phyloP scores from a whole-genome alignment of 1,140 invertebrate species.

The Agrilus planipennis region DNA sequence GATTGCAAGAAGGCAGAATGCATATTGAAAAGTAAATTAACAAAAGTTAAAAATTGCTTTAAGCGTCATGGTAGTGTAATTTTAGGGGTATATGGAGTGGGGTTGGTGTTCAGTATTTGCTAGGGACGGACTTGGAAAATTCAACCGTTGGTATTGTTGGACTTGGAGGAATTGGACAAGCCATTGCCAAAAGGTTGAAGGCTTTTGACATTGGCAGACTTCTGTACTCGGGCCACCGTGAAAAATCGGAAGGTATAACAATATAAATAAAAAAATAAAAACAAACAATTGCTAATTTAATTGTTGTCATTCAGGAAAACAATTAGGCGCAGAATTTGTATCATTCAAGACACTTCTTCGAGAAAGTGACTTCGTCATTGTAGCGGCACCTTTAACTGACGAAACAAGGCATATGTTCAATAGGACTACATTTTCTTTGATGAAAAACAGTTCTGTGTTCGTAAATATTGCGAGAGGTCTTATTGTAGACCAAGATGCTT shows the following conservation, averaged over 20 bases:
- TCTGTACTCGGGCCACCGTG: constrained; percentile 54
- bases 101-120: no score
- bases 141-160: constrained; percentile 74
- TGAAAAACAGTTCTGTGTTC: constrained; percentile 78
- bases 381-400: constrained; percentile 55
- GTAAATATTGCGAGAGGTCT: constrained; percentile 73
- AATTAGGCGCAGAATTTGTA: constrained; percentile 54
- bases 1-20: constrained; percentile 56
- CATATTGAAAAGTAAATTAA: constrained; percentile 53
- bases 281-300: no score
- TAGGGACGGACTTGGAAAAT: constrained; percentile 51
- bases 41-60: no score
- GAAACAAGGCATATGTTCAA: constrained; percentile 71
- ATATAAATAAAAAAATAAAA: no score
- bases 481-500: constrained; percentile 66
- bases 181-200: constrained; percentile 52
- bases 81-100: no score
- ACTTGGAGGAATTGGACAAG: constrained; percentile 65
- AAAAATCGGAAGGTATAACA: constrained; percentile 55
- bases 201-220: constrained; percentile 57
- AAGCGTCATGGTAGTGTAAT: no score
- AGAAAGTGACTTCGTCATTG: constrained; percentile 73
- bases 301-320: constrained; percentile 41
- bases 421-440: constrained; percentile 57
- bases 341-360: constrained; percentile 53